phyloP scores from a whole-genome alignment of 1,140 invertebrate species.

The Euglossa dilemma region DNA sequence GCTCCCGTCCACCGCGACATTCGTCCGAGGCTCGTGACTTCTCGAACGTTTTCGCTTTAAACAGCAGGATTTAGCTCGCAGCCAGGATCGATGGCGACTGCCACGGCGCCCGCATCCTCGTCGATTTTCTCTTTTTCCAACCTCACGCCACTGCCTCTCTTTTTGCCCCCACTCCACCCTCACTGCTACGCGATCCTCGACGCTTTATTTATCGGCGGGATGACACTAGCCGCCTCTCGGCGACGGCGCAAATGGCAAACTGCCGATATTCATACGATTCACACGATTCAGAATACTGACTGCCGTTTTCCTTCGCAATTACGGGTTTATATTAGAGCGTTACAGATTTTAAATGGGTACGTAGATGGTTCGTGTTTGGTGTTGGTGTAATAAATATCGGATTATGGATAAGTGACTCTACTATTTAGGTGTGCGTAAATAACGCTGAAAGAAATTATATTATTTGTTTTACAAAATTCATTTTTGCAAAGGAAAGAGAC shows the following conservation, averaged over 20 bases:
- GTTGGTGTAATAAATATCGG: too few species aligned
- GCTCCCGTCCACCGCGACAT: neutral
- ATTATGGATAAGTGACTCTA: too few species aligned
- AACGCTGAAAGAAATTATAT: too few species aligned
- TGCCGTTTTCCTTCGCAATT: conserved; percentile 22
- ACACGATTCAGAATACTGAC: neutral
- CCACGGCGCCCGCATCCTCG: conserved; percentile 59
- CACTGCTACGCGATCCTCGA: neutral
- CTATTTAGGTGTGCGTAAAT: too few species aligned
- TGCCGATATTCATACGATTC: conserved; percentile 52
- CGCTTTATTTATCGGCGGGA: conserved; percentile 61
- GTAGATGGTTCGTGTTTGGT: too few species aligned
- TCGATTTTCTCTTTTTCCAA: conserved; percentile 46
- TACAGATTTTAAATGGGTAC: too few species aligned
- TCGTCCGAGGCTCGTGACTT: neutral
- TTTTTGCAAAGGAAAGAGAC: too few species aligned
- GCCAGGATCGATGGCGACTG: conserved; percentile 51
- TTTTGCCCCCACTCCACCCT: conserved; percentile 4
- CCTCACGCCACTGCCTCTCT: conserved; percentile 8
- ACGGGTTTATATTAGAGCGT: too few species aligned
- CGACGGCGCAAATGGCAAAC: conserved; percentile 43
- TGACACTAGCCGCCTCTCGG: conserved; percentile 35
- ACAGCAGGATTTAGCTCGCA: conserved; percentile 59
- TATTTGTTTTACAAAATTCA: too few species aligned
- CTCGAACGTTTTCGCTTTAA: conserved; percentile 47